Evolutionary conservation across 2,113 vertebrate genomes (phyloP).

Genomic region (Spilogale gracilis): DNA sequence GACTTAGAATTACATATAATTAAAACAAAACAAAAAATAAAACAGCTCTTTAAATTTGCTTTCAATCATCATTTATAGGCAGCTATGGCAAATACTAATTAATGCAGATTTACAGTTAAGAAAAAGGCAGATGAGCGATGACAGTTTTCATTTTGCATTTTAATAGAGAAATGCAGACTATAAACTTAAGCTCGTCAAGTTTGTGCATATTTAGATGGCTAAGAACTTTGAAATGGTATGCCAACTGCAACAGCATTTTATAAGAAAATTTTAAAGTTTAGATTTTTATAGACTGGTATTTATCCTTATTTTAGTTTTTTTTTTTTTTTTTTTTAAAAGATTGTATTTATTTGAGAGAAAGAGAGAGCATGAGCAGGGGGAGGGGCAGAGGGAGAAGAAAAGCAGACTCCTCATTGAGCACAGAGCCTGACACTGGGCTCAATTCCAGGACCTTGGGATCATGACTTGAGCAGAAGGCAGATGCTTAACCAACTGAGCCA

Average conservation of each 20-base stretch:
- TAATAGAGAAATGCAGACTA: not conserved
- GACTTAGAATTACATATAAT: not conserved
- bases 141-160: slow-evolving; percentile 20
- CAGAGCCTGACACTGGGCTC: not conserved
- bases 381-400: too few relatives aligned
- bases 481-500: not conserved
- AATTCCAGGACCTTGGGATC: not conserved
- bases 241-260: not conserved
- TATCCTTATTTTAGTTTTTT: not conserved
- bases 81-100: not conserved
- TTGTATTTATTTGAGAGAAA: too few relatives aligned
- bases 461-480: not conserved
- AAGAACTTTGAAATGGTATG: not conserved
- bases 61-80: not conserved
- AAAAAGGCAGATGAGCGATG: not conserved
- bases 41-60: not conserved
- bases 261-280: not conserved
- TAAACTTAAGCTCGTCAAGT: not conserved
- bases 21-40: not conserved
- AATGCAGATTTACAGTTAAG: not conserved
- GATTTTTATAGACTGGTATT: not conserved
- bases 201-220: not conserved
- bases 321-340: too few relatives aligned
- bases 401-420: too few relatives aligned
- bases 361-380: too few relatives aligned